Evolutionary conservation across 2,113 vertebrate genomes (phyloP).

Genomic region (Tupaia chinensis): DNA sequence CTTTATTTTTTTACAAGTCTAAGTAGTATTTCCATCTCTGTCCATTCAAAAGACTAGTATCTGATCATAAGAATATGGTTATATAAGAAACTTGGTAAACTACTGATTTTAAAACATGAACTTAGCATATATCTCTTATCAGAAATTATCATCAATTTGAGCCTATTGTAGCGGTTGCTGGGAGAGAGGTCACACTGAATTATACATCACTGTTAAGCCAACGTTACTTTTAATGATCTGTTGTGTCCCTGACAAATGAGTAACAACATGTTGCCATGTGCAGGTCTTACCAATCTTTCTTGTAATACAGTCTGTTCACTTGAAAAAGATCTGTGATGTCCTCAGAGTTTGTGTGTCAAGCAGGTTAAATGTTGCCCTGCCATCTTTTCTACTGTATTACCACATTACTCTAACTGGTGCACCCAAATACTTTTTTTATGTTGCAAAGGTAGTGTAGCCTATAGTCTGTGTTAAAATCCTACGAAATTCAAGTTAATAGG

Average conservation of each 20-base stretch:
- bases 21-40: constrained; percentile 43
- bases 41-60: not conserved
- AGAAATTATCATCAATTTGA: not conserved
- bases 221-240: not conserved
- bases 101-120: not conserved
- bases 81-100: constrained; percentile 1
- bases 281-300: not conserved
- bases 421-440: not conserved
- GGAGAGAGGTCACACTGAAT: not conserved
- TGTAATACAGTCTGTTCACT: not conserved
- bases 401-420: not conserved
- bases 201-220: not conserved
- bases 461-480: constrained; percentile 42
- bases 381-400: not conserved
- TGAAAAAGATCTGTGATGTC: not conserved
- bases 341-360: not conserved
- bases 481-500: not conserved
- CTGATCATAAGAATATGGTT: not conserved
- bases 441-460: not conserved
- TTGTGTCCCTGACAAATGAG: not conserved
- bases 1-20: constrained; percentile 27
- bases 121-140: not conserved
- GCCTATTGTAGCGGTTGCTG: not conserved
- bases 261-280: not conserved
- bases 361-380: not conserved